These are phyloP conservation scores for Phragmatobia fuliginosa DNA, from an alignment of 2,888 invertebrate genomes.

Conservation along the genomic window DNA sequence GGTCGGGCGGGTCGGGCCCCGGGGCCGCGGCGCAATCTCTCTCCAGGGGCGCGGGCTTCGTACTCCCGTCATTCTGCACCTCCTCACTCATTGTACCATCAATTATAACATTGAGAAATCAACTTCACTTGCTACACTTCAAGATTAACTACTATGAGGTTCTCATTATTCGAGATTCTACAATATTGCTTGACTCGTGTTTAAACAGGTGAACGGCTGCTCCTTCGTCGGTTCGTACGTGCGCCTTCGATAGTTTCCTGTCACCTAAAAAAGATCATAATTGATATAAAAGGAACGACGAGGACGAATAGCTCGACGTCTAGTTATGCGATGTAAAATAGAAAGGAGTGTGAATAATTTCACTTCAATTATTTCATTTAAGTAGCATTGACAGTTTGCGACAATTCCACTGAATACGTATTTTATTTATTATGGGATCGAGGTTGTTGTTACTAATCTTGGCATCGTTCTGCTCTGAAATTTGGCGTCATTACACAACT, in stretches of 20 bases:
- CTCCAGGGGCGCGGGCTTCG: slow-evolving; percentile 59
- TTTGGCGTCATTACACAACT: slow-evolving; percentile 85
- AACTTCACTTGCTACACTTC: slow-evolving; percentile 49
- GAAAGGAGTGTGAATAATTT: slow-evolving; percentile 51
- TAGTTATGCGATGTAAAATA: slow-evolving; percentile 35
- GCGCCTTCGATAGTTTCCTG: slow-evolving; percentile 28
- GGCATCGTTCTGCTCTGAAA: slow-evolving; percentile 72
- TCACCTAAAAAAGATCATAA: slow-evolving; percentile 52
- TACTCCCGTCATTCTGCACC: slow-evolving; percentile 74
- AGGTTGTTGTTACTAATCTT: slow-evolving; percentile 67
- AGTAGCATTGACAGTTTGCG: slow-evolving; percentile 50
- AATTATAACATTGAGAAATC: slow-evolving; percentile 63
- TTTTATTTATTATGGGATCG: slow-evolving; percentile 55
- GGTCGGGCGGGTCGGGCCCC: slow-evolving; percentile 39
- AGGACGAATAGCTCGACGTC: slow-evolving; percentile 32
- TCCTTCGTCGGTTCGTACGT: slow-evolving; percentile 32
- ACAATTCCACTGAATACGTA: slow-evolving; percentile 40
- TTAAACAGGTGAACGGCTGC: slow-evolving; percentile 59
- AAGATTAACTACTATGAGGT: slow-evolving; percentile 65
- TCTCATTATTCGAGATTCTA: slow-evolving; percentile 64
- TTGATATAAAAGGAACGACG: slow-evolving; percentile 29
- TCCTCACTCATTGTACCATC: slow-evolving; percentile 82
- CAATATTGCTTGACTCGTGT: slow-evolving; percentile 43
- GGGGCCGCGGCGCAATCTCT: slow-evolving; percentile 52
- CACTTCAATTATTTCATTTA: slow-evolving; percentile 55